Conservation (phyloP, 2,888 invertebrate genomes). For the Ochropacha duplaris region DNA sequence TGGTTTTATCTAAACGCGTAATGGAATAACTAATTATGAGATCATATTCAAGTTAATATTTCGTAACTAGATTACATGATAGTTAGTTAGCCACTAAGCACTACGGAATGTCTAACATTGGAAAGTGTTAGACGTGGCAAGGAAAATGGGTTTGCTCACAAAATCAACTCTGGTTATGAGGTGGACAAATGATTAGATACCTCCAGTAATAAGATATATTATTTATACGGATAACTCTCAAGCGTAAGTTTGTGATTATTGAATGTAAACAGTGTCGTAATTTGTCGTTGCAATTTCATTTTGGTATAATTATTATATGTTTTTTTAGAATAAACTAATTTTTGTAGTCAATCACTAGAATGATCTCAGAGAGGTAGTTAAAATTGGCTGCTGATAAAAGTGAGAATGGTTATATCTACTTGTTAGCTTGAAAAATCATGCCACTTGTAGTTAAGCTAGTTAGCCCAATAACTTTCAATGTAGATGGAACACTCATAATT, state of each 20-base stretch:
- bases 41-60: neutral
- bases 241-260: too few species aligned
- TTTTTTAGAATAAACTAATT: too few species aligned
- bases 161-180: constrained; percentile 19
- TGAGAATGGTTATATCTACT: too few species aligned
- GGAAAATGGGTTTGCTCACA: constrained; percentile 28
- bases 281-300: neutral
- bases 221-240: constrained; percentile 8
- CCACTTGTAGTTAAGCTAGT: too few species aligned
- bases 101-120: constrained; percentile 6
- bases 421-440: too few species aligned
- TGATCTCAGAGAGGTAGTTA: too few species aligned
- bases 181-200: constrained; percentile 16
- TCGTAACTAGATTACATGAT: constrained; percentile 1
- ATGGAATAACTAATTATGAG: neutral
- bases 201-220: constrained; percentile 24
- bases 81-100: neutral
- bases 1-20: neutral
- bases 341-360: too few species aligned
- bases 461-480: too few species aligned
- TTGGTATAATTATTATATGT: too few species aligned
- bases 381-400: too few species aligned
- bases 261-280: neutral
- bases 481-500: too few species aligned
- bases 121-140: constrained; percentile 23